Conservation (phyloP, 2,797 vertebrate genomes). For the Glyptemys insculpta region DNA sequence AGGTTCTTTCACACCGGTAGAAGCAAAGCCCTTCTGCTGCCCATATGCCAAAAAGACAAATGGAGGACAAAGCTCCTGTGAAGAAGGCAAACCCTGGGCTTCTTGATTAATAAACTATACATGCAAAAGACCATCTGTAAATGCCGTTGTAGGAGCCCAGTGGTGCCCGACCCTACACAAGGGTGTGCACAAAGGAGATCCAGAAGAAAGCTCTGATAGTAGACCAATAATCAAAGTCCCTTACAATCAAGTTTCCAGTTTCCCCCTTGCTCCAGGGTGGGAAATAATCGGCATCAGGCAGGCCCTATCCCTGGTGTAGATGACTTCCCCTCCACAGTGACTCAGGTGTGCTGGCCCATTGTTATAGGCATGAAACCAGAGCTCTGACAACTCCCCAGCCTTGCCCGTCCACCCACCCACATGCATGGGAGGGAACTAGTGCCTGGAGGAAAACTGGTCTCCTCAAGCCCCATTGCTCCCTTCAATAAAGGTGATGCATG, state of each 20-base stretch:
- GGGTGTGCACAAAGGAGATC: accelerated
- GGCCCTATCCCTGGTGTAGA: neutral
- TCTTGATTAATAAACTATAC: neutral
- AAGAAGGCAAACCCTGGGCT: slow-evolving; percentile 32
- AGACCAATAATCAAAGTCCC: neutral
- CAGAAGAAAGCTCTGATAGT: neutral
- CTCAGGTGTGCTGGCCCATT: neutral
- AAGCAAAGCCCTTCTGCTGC: slow-evolving; percentile 70
- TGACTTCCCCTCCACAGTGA: neutral
- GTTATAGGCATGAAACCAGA: too few relatives aligned
- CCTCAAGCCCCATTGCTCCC: neutral
- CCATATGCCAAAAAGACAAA: slow-evolving; percentile 75
- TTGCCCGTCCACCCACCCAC: neutral
- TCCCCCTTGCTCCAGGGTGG: neutral
- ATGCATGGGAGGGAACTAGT: neutral
- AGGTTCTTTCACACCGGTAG: slow-evolving; percentile 53
- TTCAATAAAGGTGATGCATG: neutral
- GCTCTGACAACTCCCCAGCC: accelerated
- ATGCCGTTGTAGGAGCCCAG: accelerated
- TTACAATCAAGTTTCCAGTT: neutral
- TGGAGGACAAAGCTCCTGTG: slow-evolving; percentile 57
- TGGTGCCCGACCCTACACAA: neutral
- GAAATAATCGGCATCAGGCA: neutral
- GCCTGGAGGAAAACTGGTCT: neutral
- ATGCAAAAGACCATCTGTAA: neutral